phyloP scores from a whole-genome alignment of 92 coral and sea anemone species.

The Galaxea fascicularis region DNA sequence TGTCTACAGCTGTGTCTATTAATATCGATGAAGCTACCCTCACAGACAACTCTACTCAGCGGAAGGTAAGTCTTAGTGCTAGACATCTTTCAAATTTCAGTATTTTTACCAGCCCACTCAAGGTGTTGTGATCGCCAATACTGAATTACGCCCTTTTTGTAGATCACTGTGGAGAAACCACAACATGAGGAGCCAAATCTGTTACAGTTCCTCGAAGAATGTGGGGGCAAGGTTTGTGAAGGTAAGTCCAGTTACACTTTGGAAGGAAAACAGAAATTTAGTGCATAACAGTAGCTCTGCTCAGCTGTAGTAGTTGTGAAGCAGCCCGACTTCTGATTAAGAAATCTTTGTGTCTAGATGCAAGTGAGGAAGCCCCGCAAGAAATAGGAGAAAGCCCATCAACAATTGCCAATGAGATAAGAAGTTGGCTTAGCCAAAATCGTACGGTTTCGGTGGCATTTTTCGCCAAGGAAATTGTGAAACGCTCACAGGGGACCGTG shows the following conservation, averaged over 20 bases:
- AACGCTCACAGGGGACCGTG: constrained; percentile 49
- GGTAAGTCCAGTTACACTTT: constrained; percentile 21
- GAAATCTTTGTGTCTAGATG: constrained; percentile 6
- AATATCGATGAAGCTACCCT: background rate
- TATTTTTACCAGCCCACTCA: background rate
- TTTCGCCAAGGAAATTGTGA: constrained; percentile 26
- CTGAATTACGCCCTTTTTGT: background rate
- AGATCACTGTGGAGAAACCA: constrained; percentile 6
- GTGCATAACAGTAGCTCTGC: constrained; percentile 9
- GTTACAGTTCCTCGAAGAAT: background rate
- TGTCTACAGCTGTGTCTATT: too few relatives aligned
- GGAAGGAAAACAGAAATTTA: background rate
- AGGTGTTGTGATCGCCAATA: too few relatives aligned
- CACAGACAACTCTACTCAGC: background rate
- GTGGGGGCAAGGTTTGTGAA: constrained; percentile 22
- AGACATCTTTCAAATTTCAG: constrained; percentile 1
- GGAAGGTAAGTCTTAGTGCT: constrained; percentile 4
- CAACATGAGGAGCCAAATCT: background rate
- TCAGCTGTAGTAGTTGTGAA: background rate
- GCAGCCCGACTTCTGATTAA: constrained; percentile 1
- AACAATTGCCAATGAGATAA: background rate
- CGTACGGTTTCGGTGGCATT: constrained; percentile 37
- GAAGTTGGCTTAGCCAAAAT: constrained; percentile 7
- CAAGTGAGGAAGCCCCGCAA: constrained; percentile 12
- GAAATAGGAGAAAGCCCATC: constrained; percentile 7